phyloP scores from a whole-genome alignment of 1,140 invertebrate genomes.

The Heterodera schachtii region DNA sequence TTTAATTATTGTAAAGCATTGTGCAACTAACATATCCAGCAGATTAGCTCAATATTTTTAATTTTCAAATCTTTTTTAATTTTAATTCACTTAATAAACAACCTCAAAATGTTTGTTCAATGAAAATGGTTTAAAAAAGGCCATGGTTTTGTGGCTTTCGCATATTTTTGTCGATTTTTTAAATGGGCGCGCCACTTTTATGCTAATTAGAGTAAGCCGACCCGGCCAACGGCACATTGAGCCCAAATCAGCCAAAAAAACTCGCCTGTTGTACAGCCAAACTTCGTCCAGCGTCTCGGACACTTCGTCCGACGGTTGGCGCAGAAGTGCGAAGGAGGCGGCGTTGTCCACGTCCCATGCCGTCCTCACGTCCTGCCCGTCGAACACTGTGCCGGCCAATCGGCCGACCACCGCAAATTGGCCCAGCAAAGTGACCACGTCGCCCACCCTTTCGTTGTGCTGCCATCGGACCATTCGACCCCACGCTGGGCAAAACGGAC shows the following conservation, averaged over 20 bases:
- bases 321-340: slow-evolving; percentile 57
- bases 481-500: slow-evolving; percentile 53
- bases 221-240: too few species aligned
- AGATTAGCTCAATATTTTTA: too few species aligned
- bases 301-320: slow-evolving; percentile 24
- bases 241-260: neutral
- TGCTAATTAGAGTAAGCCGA: too few species aligned
- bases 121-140: too few species aligned
- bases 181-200: too few species aligned
- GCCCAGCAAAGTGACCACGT: slow-evolving; percentile 58
- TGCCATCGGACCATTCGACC: slow-evolving; percentile 59
- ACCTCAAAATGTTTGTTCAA: too few species aligned
- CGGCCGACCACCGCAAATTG: slow-evolving; percentile 62
- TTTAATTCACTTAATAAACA: too few species aligned
- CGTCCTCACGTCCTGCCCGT: slow-evolving; percentile 52
- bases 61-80: too few species aligned
- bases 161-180: too few species aligned
- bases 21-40: too few species aligned
- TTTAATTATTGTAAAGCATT: too few species aligned
- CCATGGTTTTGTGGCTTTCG: too few species aligned
- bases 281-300: slow-evolving; percentile 58
- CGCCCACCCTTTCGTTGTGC: slow-evolving; percentile 60
- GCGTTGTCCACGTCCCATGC: slow-evolving; percentile 63
- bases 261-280: slow-evolving; percentile 65
- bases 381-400: slow-evolving; percentile 59